These are phyloP conservation scores for Drosophila peninsularis DNA, from an alignment of 2,888 invertebrate species.

Conservation along the genomic window DNA sequence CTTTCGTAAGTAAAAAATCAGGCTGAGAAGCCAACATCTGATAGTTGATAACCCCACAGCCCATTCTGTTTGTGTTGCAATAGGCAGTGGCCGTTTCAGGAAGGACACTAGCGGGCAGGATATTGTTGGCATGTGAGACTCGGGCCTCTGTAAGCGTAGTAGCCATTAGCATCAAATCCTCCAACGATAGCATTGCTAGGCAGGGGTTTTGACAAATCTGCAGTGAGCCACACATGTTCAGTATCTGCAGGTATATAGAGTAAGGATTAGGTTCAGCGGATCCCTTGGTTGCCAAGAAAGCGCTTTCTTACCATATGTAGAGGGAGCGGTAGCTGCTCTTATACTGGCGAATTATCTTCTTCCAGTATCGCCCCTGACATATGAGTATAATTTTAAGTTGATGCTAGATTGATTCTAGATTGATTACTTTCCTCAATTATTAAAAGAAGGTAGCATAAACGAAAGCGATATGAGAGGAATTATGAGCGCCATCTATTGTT, in stretches of 20 bases:
- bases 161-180: conserved; percentile 55
- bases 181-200: conserved; percentile 44
- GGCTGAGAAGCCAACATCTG: conserved; percentile 36
- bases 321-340: conserved; percentile 5
- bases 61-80: conserved; percentile 29
- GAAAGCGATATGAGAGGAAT: not conserved
- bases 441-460: not conserved
- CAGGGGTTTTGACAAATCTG: conserved; percentile 48
- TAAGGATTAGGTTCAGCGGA: not conserved
- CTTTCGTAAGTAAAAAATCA: not conserved
- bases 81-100: conserved; percentile 50
- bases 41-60: conserved; percentile 29
- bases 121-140: conserved; percentile 13
- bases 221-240: conserved; percentile 44
- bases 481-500: conserved; percentile 19
- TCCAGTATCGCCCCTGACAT: not conserved
- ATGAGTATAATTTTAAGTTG: not conserved
- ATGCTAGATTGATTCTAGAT: not conserved
- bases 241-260: conserved; percentile 24
- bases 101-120: conserved; percentile 54
- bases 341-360: conserved; percentile 5
- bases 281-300: not conserved
- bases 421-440: not conserved
- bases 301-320: conserved; percentile 7
- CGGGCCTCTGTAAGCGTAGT: conserved; percentile 55